These are phyloP conservation scores for Oncorhynchus nerka DNA, from an alignment of 2,113 vertebrate genomes.

Conservation along the genomic window DNA sequence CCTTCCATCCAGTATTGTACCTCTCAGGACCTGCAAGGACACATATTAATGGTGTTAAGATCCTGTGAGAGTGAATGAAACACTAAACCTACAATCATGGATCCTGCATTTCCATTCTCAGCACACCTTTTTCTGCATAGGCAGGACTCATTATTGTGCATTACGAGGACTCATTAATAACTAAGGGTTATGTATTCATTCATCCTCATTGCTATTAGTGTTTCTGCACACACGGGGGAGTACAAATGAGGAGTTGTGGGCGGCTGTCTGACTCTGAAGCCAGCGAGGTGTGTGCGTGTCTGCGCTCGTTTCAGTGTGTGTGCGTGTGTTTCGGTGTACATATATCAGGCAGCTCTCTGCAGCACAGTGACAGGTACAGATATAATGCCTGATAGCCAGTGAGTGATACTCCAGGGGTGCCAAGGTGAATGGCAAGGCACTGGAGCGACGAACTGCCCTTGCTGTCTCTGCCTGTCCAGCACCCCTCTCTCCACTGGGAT, in stretches of 20 bases:
- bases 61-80: neutral
- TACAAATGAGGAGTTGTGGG: conserved; percentile 19
- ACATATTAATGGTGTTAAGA: neutral
- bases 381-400: conserved; percentile 24
- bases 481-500: no score
- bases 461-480: no score
- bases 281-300: conserved; percentile 24
- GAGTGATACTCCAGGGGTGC: conserved; percentile 12
- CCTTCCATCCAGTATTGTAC: neutral
- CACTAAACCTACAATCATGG: conserved; percentile 35
- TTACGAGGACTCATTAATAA: conserved; percentile 64
- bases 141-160: conserved; percentile 61
- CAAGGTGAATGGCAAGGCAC: no score
- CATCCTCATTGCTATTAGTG: conserved; percentile 56
- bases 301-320: neutral
- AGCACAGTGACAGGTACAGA: conserved; percentile 27
- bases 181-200: conserved; percentile 50
- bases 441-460: no score
- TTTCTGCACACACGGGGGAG: conserved; percentile 9
- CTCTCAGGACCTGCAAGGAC: neutral
- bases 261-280: conserved; percentile 6
- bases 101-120: conserved; percentile 44
- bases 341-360: conserved; percentile 18
- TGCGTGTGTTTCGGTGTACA: neutral
- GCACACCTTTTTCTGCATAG: conserved; percentile 42